Evolutionary conservation across 2,797 vertebrate species (phyloP).

Genomic region (Trachurus trachurus): DNA sequence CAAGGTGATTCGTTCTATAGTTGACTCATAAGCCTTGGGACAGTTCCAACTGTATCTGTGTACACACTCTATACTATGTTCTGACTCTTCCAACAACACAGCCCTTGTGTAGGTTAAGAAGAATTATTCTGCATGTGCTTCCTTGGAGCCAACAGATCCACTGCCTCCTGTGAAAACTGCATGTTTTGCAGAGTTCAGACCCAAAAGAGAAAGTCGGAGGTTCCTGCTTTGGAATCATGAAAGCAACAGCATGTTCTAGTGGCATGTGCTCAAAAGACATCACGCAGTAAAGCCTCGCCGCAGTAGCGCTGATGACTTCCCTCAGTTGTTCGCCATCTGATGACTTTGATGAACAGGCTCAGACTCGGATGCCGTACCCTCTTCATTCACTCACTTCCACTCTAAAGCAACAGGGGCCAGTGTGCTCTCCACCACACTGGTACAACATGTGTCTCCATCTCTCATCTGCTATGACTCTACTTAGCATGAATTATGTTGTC

Average conservation of each 20-base stretch:
- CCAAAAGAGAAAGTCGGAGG: not conserved
- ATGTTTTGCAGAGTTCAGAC: not conserved
- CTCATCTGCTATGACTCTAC: slow-evolving; percentile 48
- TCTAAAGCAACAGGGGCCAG: slow-evolving; percentile 3
- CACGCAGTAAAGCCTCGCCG: not conserved
- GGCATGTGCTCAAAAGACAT: slow-evolving; percentile 5
- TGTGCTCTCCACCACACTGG: slow-evolving; percentile 6
- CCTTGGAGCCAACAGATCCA: not conserved
- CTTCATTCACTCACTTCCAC: not conserved
- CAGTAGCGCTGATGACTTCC: not conserved
- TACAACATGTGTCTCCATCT: slow-evolving; percentile 24
- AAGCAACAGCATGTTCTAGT: not conserved
- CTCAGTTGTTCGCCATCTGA: not conserved
- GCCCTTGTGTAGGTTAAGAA: not conserved
- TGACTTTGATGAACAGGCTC: not conserved
- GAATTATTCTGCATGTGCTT: not conserved
- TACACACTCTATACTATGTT: not conserved
- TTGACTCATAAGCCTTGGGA: too few species aligned
- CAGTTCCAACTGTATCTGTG: not conserved
- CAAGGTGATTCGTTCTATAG: too few species aligned
- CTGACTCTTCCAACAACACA: too few species aligned
- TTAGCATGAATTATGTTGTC: slow-evolving; percentile 79
- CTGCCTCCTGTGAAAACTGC: not conserved
- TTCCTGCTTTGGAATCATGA: not conserved
- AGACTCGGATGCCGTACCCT: not conserved